Evolutionary conservation across 2,888 invertebrate species (phyloP).

Genomic region (Uropetala carovei): DNA sequence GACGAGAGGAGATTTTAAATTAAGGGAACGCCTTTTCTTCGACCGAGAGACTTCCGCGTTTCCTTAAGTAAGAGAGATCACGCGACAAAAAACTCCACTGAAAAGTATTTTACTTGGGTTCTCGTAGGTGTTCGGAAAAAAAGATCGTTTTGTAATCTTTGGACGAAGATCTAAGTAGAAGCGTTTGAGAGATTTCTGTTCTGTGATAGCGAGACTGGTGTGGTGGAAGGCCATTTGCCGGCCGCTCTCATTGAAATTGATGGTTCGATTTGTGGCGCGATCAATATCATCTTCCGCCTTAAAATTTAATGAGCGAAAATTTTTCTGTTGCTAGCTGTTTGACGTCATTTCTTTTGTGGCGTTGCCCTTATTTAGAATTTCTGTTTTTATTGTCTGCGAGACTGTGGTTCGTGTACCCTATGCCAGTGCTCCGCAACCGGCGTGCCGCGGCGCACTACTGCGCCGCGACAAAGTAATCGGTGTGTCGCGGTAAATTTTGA

Average conservation of each 20-base stretch:
- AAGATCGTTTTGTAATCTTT: neutral
- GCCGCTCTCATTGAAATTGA: neutral
- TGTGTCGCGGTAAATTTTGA: too few relatives aligned
- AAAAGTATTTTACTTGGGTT: neutral
- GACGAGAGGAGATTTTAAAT: neutral
- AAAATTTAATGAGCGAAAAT: neutral
- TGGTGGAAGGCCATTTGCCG: neutral
- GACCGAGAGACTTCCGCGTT: neutral
- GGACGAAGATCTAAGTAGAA: neutral
- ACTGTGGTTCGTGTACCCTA: too few relatives aligned
- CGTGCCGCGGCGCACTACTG: too few relatives aligned
- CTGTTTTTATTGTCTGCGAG: too few relatives aligned
- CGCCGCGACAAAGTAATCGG: too few relatives aligned
- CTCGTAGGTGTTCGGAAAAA: neutral
- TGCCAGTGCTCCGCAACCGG: too few relatives aligned
- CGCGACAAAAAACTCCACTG: neutral
- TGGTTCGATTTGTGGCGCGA: neutral
- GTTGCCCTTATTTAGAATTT: too few relatives aligned
- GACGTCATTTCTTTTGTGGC: too few relatives aligned
- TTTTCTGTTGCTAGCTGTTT: too few relatives aligned
- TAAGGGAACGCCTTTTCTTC: neutral
- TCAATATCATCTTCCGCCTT: neutral
- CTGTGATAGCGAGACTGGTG: neutral
- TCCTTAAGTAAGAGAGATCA: neutral
- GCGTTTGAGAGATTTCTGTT: neutral